A percentile compares a stretch with the other conserved stretches of the same genome.
Evolutionary conservation across 2,888 invertebrate species (phyloP).

Genomic region (Vesta saturnalis): DNA sequence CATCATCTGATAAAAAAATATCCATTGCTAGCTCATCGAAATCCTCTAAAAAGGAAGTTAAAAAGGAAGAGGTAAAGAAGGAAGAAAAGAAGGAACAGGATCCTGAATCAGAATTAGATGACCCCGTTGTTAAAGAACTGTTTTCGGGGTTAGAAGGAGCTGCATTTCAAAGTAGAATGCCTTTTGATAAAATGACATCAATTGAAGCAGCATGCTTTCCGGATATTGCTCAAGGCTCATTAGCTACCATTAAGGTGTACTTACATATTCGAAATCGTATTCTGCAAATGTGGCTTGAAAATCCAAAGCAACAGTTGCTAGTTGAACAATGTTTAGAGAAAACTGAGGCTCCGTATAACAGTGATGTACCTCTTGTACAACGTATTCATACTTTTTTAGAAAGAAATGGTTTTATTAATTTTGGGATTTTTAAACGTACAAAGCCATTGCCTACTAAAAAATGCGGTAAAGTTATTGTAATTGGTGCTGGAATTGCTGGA

Average conservation of each 20-base stretch:
- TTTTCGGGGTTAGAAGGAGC: conserved; percentile 81
- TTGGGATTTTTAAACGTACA: conserved; percentile 91
- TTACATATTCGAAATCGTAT: conserved; percentile 91
- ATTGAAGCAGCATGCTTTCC: conserved; percentile 94
- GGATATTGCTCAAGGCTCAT: conserved; percentile 85
- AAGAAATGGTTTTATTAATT: conserved; percentile 97
- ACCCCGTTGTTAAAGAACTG: conserved; percentile 65
- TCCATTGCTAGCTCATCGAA: conserved; percentile 60
- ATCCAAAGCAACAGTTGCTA: conserved; percentile 91
- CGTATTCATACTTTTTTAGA: conserved; percentile 92
- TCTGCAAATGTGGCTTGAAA: conserved; percentile 94
- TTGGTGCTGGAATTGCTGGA: conserved; percentile 89
- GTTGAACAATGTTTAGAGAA: conserved; percentile 82
- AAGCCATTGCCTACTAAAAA: conserved; percentile 76
- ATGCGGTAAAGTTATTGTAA: conserved; percentile 72
- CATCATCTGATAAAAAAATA: conserved; percentile 67
- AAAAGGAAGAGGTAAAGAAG: conserved; percentile 64
- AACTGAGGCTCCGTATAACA: conserved; percentile 92
- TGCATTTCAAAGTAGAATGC: conserved; percentile 92
- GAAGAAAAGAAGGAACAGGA: conserved; percentile 69
- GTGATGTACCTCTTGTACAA: conserved; percentile 84
- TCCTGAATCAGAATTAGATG: conserved; percentile 73
- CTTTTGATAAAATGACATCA: conserved; percentile 94
- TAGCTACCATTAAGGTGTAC: conserved; percentile 87
- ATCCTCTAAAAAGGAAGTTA: conserved; percentile 61